phyloP scores from a whole-genome alignment of 2,888 invertebrate species.

The Heliconius cydno region DNA sequence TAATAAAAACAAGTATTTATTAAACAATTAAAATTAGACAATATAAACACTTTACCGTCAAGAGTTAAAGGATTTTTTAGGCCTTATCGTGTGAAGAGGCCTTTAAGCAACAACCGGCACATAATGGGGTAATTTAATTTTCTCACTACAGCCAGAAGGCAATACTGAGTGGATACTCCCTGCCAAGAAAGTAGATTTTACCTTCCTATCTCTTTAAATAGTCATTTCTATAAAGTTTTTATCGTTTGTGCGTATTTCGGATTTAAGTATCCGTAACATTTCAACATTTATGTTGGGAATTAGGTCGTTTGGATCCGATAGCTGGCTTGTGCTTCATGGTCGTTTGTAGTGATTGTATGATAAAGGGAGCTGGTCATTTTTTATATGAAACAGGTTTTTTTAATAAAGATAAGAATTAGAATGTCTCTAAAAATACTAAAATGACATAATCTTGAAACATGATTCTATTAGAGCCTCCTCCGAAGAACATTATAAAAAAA shows the following conservation, averaged over 20 bases:
- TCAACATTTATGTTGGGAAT: slow-evolving; percentile 1
- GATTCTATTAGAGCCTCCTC: no score
- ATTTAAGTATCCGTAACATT: slow-evolving; percentile 27
- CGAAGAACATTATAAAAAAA: no score
- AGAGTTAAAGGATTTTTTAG: slow-evolving; percentile 23
- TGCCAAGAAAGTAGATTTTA: slow-evolving; percentile 53
- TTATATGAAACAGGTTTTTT: not conserved
- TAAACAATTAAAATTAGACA: not conserved
- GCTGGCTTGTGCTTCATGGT: not conserved
- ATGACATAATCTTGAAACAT: no score
- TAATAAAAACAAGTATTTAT: no score
- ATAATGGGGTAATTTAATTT: slow-evolving; percentile 76
- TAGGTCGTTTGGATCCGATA: not conserved
- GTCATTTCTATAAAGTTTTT: slow-evolving; percentile 47
- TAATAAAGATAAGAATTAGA: no score
- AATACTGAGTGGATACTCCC: slow-evolving; percentile 53
- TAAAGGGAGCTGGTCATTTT: not conserved
- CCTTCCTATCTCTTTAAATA: slow-evolving; percentile 51
- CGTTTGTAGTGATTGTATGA: not conserved
- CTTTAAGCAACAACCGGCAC: slow-evolving; percentile 53
- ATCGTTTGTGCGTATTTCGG: slow-evolving; percentile 32
- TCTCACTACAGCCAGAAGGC: slow-evolving; percentile 62
- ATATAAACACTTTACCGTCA: not conserved
- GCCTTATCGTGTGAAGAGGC: slow-evolving; percentile 41
- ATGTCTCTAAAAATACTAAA: no score